Conservation (phyloP, 1,140 invertebrate genomes). For the Drosophila elegans region DNA sequence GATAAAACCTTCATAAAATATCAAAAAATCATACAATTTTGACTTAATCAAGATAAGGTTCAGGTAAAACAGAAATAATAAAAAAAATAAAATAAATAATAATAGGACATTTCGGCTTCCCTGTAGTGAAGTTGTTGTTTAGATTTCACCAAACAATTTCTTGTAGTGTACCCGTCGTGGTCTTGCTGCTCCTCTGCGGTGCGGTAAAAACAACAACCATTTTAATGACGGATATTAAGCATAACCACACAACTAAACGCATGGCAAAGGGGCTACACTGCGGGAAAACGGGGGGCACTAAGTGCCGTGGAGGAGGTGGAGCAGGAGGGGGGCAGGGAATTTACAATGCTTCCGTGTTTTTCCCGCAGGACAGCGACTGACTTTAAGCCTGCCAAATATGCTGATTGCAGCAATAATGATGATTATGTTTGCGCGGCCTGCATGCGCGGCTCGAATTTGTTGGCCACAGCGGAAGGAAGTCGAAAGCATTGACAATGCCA, state of each 20-base stretch:
- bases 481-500: constrained; percentile 80
- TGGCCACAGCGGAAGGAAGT: constrained; percentile 80
- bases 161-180: background rate
- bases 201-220: constrained; percentile 60
- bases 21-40: too few species aligned
- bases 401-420: constrained; percentile 81
- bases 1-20: too few species aligned
- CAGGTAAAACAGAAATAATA: too few species aligned
- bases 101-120: too few species aligned
- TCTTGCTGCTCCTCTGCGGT: background rate
- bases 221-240: constrained; percentile 83
- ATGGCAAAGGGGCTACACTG: constrained; percentile 16
- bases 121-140: too few species aligned
- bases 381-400: constrained; percentile 77
- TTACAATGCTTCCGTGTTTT: constrained; percentile 64
- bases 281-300: background rate
- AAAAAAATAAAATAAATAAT: too few species aligned
- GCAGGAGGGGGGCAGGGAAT: constrained; percentile 23
- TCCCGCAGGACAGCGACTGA: constrained; percentile 20
- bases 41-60: too few species aligned
- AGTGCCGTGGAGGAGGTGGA: too few species aligned
- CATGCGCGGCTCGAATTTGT: constrained; percentile 80
- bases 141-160: background rate
- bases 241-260: constrained; percentile 70
- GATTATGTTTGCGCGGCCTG: constrained; percentile 79